Base-by-base conservation (phyloP, 2,888 invertebrate species). In the Sympetrum striolatum region DNA sequence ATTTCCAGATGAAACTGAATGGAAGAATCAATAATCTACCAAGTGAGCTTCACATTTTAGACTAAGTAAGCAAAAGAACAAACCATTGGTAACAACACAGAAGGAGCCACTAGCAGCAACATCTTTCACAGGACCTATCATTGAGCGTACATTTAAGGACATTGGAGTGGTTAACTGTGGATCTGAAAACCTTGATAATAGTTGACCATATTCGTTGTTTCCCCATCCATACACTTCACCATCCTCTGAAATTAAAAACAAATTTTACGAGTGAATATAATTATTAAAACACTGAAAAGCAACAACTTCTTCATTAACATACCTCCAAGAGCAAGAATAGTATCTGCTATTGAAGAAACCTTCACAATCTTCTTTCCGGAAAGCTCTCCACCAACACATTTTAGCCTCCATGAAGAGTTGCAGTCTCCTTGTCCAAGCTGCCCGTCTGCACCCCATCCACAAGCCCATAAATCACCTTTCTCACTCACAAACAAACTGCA, bases 141-240 rank as follows among this genome's bases (percentile, higher is more conserved):
- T 94, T 90, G 95, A 94, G 0, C 96, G 95, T 86, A 96, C 94
- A 73, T 95, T 94, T 3, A 98, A 93, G 35, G 96, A 95, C 73
- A 95, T 96, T 0, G 98, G 97, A 92, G 95, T 95, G 93, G 96
- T 96, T 6, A 98, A 94, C 94, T 98, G 98, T 92, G 96, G 97
- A 81, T 94, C 94, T 14, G 91, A 94, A 15, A 93, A 94, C 91
- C 93, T 93, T 92, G 95, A 94, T 44, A 95, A 94, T 64, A 99
- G 94, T 93, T 99, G 99, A 0, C 96, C 96, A 93, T 98, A 99
- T 94, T 99, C 99, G 0, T 97, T 97, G 93, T 98, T 99, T 12
- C 99, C 99, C 99, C 99, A 99, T 0, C 98, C 99, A 94, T 98
- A 99, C 1, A 98, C 95, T 92, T 98, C 97, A 5, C 99, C 98